Evolutionary conservation across 2,113 vertebrate species (phyloP).

Genomic region (Toxotes jaculatrix): DNA sequence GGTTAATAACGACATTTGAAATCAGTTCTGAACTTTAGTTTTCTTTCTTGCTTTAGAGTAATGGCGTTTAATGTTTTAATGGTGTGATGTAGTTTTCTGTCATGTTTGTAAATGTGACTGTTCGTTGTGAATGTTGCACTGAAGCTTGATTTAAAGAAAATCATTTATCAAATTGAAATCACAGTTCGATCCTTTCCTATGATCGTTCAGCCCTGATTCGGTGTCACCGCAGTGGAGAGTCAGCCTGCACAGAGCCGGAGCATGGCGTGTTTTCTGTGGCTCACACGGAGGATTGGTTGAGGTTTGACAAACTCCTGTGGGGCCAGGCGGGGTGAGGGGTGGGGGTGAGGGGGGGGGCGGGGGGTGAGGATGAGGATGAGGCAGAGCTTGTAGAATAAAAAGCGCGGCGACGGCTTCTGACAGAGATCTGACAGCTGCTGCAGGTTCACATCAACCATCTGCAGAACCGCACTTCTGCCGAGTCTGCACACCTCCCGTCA

Average conservation of each 20-base stretch:
- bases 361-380: neutral
- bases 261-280: slow-evolving; percentile 13
- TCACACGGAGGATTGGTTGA: slow-evolving; percentile 26
- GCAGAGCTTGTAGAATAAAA: slow-evolving; percentile 64
- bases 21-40: too few relatives aligned
- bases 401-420: slow-evolving; percentile 49
- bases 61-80: too few relatives aligned
- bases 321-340: slow-evolving; percentile 19
- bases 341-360: neutral
- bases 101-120: too few relatives aligned
- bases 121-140: too few relatives aligned
- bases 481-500: slow-evolving; percentile 73
- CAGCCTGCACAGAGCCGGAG: neutral
- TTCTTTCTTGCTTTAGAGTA: too few relatives aligned
- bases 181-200: too few relatives aligned
- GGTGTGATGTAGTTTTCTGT: too few relatives aligned
- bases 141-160: too few relatives aligned
- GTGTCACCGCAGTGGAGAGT: neutral
- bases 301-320: slow-evolving; percentile 56
- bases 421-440: slow-evolving; percentile 77
- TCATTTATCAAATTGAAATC: too few relatives aligned
- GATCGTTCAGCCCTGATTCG: too few relatives aligned
- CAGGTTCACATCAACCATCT: slow-evolving; percentile 71
- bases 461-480: slow-evolving; percentile 64
- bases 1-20: too few relatives aligned